phyloP scores from a whole-genome alignment of 92 coral and sea anemone species.

The Muricea muricata region DNA sequence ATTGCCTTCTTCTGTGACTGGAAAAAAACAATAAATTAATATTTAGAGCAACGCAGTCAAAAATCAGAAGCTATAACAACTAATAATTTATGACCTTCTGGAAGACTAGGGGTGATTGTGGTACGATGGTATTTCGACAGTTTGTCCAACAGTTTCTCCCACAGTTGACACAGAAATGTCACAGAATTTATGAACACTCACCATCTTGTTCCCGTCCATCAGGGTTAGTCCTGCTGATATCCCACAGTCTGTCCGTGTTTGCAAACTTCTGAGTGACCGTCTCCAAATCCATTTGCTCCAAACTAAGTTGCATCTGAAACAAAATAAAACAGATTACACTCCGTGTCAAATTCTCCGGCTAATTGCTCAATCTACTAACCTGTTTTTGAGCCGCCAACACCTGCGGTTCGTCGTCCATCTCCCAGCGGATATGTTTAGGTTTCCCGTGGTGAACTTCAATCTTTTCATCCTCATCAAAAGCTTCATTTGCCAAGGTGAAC shows the following conservation, averaged over 20 bases:
- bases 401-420: conserved; percentile 40
- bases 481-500: conserved; percentile 75
- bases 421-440: conserved; percentile 79
- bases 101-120: no score
- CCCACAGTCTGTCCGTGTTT: conserved; percentile 29
- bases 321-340: background rate
- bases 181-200: background rate
- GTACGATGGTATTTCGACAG: no score
- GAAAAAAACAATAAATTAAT: background rate
- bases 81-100: no score
- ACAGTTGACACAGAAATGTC: no score
- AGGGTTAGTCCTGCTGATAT: conserved; percentile 38
- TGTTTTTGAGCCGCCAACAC: background rate
- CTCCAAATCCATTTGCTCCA: conserved; percentile 36
- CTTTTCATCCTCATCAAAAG: conserved; percentile 66
- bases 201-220: conserved; percentile 42
- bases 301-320: conserved; percentile 20
- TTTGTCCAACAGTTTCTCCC: no score
- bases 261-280: conserved; percentile 39
- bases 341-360: background rate
- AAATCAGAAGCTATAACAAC: no score
- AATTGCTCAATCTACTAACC: background rate
- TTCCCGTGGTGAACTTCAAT: conserved; percentile 56
- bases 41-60: no score
- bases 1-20: conserved; percentile 70